Evolutionary conservation across 53 echinoderm and acorn worm species (phyloP).

Genomic region (Astropecten irregularis): DNA sequence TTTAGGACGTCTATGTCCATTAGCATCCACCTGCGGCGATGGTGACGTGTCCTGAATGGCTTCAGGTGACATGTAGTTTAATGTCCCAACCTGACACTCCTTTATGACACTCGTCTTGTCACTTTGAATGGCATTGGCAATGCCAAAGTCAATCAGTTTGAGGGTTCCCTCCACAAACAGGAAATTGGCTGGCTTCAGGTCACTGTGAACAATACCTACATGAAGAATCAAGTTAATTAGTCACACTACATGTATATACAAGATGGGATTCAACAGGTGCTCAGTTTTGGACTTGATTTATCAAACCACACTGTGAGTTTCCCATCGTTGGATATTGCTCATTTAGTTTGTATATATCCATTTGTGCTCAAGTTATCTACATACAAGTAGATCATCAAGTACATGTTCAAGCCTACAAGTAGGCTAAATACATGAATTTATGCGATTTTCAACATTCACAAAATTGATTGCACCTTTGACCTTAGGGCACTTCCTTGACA

Average conservation of each 20-base stretch:
- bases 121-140: slow-evolving; percentile 89
- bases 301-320: not conserved
- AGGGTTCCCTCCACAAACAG: slow-evolving; percentile 91
- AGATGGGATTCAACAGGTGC: no score
- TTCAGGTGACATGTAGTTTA: slow-evolving; percentile 99
- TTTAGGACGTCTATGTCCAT: slow-evolving; percentile 63
- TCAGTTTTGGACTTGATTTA: no score
- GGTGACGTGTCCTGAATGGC: slow-evolving; percentile 84
- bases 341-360: no score
- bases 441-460: no score
- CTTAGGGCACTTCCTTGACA: no score
- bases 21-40: slow-evolving; percentile 54
- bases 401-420: no score
- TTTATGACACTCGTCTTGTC: slow-evolving; percentile 88
- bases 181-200: slow-evolving; percentile 97
- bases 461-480: no score
- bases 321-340: not conserved
- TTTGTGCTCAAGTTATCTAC: no score
- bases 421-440: no score
- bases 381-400: no score
- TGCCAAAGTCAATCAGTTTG: slow-evolving; percentile 99
- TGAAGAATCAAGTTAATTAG: not conserved
- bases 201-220: slow-evolving; percentile 96
- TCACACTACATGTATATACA: no score
- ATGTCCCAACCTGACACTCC: slow-evolving; percentile 87